These are phyloP conservation scores for Epinotia nisella DNA, from an alignment of 2,888 invertebrate genomes.

Conservation along the genomic window DNA sequence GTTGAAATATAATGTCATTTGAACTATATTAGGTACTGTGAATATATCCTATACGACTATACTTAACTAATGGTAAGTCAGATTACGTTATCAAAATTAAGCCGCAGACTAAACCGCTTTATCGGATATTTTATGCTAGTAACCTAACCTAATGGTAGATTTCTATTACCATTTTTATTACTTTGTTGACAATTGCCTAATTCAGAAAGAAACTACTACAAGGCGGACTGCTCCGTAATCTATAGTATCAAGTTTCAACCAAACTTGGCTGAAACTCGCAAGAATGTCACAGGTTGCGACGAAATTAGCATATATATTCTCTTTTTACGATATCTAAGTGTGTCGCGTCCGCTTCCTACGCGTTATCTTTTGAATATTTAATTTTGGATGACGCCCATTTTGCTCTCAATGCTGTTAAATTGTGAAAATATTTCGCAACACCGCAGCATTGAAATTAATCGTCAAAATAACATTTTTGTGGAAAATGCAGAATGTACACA, in stretches of 20 bases:
- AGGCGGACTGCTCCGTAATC: background rate
- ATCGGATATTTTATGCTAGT: no score
- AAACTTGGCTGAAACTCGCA: constrained; percentile 22
- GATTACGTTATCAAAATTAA: no score
- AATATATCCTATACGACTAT: no score
- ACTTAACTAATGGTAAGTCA: no score
- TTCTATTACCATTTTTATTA: background rate
- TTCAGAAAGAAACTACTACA: no score
- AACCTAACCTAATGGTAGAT: background rate
- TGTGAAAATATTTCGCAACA: constrained; percentile 14
- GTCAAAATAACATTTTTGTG: constrained; percentile 35
- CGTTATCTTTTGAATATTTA: constrained; percentile 32
- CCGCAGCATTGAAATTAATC: constrained; percentile 3
- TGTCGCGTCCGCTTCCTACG: constrained; percentile 37
- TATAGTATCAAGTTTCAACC: constrained; percentile 28
- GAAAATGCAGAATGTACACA: constrained; percentile 25
- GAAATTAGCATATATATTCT: constrained; percentile 39
- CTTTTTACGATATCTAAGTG: constrained; percentile 38
- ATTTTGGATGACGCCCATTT: constrained; percentile 17
- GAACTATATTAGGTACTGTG: no score
- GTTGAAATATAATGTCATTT: no score
- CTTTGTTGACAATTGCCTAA: no score
- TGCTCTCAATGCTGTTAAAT: constrained; percentile 8
- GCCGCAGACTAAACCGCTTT: no score
- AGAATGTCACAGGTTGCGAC: constrained; percentile 35